Evolutionary conservation across 53 echinoderm and acorn worm species (phyloP).

Genomic region (Echinarachnius parma): DNA sequence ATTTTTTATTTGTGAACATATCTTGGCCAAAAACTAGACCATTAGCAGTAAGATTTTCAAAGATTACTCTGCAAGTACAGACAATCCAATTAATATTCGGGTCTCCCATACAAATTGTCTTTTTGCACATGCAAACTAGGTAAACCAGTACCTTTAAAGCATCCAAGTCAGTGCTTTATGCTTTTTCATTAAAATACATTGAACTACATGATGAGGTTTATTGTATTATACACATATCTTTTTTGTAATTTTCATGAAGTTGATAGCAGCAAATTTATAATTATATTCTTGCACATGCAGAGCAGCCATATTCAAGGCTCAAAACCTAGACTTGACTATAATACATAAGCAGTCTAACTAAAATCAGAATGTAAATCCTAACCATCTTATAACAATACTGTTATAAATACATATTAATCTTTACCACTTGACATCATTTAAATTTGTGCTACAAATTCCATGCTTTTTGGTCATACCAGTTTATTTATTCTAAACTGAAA

Average conservation of each 20-base stretch:
- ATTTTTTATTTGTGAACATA: neutral
- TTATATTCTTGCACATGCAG: neutral
- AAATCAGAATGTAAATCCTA: neutral
- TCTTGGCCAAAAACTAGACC: conserved; percentile 1
- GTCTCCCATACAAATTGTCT: neutral
- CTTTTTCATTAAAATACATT: conserved; percentile 15
- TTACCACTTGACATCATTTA: neutral
- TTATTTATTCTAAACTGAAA: neutral
- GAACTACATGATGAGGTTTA: conserved; percentile 1
- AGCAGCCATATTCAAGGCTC: neutral
- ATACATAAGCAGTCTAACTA: neutral
- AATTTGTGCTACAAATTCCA: neutral
- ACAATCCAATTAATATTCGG: neutral
- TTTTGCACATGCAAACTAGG: neutral
- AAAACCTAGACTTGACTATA: conserved; percentile 1
- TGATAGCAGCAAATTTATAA: neutral
- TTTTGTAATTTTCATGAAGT: conserved; percentile 7
- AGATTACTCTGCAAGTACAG: neutral
- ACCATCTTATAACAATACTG: neutral
- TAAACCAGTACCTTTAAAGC: neutral
- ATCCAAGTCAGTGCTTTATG: conserved; percentile 10
- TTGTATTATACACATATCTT: neutral
- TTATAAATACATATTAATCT: neutral
- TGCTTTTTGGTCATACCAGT: conserved; percentile 1
- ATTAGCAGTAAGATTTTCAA: neutral